phyloP scores from a whole-genome alignment of 2,797 vertebrate genomes.

The Gymnoscopelus braueri region DNA sequence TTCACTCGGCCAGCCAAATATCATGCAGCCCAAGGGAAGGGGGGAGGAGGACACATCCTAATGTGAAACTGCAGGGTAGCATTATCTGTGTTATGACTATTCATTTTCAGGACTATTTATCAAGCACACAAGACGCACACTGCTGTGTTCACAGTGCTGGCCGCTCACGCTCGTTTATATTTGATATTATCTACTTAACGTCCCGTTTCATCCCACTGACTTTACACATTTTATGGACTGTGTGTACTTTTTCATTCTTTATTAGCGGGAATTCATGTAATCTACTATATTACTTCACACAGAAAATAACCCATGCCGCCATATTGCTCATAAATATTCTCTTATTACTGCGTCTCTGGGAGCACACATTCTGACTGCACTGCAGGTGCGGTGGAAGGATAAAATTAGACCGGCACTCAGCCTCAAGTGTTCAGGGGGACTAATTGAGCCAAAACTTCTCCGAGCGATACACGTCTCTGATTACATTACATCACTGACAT shows the following conservation, averaged over 20 bases:
- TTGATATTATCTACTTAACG: slow-evolving; percentile 50
- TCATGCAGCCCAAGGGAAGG: slow-evolving; percentile 54
- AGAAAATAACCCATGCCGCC: slow-evolving; percentile 38
- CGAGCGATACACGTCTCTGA: slow-evolving; percentile 69
- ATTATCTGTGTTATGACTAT: slow-evolving; percentile 62
- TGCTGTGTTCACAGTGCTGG: slow-evolving; percentile 39
- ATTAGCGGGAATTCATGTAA: slow-evolving; percentile 20
- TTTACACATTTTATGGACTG: neutral
- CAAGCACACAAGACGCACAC: slow-evolving; percentile 56
- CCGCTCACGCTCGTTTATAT: slow-evolving; percentile 56
- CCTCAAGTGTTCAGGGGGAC: slow-evolving; percentile 66
- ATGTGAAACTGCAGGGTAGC: slow-evolving; percentile 36
- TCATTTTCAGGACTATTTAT: slow-evolving; percentile 65
- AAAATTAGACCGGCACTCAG: slow-evolving; percentile 67
- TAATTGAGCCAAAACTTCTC: slow-evolving; percentile 72
- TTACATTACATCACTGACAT: slow-evolving; percentile 71
- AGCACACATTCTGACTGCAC: slow-evolving; percentile 46
- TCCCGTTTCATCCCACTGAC: neutral
- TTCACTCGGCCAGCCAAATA: slow-evolving; percentile 66
- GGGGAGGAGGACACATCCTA: slow-evolving; percentile 28
- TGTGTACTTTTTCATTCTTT: neutral
- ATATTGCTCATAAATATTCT: slow-evolving; percentile 57
- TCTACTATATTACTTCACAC: slow-evolving; percentile 21
- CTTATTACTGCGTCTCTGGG: slow-evolving; percentile 51
- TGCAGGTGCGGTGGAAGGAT: slow-evolving; percentile 70